These are phyloP conservation scores for Rhinella marina DNA, from an alignment of 2,797 vertebrate genomes.

Conservation along the genomic window DNA sequence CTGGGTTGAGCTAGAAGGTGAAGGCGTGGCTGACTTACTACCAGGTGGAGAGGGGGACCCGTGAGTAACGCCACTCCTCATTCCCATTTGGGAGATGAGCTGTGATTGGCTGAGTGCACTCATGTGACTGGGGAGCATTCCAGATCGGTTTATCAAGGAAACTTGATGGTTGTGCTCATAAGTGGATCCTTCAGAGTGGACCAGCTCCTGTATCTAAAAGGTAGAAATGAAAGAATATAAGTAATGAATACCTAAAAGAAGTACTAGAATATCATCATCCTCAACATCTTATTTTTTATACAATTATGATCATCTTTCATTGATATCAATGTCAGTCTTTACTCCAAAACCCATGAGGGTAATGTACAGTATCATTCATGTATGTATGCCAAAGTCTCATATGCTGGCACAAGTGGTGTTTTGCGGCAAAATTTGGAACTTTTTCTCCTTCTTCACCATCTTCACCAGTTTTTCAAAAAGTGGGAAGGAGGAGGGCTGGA, in stretches of 20 bases:
- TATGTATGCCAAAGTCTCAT: no score
- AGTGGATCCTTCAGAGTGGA: slow-evolving; percentile 88
- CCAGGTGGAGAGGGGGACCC: slow-evolving; percentile 95
- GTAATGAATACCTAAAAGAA: not conserved
- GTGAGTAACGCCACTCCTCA: slow-evolving; percentile 83
- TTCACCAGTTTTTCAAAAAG: no score
- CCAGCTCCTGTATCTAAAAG: slow-evolving; percentile 95
- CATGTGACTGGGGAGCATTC: slow-evolving; percentile 93
- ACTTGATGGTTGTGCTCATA: slow-evolving; percentile 88
- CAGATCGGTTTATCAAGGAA: slow-evolving; percentile 88
- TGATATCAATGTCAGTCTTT: not conserved
- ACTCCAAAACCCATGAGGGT: no score
- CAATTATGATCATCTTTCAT: not conserved
- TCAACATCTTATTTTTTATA: not conserved
- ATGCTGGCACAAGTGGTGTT: no score
- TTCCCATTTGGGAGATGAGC: slow-evolving; percentile 93
- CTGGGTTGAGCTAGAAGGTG: slow-evolving; percentile 97
- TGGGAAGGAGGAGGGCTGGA: no score
- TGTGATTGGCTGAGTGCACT: slow-evolving; percentile 89
- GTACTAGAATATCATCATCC: no score
- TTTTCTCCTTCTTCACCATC: no score
- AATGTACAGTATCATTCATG: no score
- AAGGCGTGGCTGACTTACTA: slow-evolving; percentile 97
- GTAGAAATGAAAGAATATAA: not conserved
- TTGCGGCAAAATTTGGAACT: no score